Evolutionary conservation across 2,888 invertebrate species (phyloP).

Genomic region (Criorhina ranunculi): DNA sequence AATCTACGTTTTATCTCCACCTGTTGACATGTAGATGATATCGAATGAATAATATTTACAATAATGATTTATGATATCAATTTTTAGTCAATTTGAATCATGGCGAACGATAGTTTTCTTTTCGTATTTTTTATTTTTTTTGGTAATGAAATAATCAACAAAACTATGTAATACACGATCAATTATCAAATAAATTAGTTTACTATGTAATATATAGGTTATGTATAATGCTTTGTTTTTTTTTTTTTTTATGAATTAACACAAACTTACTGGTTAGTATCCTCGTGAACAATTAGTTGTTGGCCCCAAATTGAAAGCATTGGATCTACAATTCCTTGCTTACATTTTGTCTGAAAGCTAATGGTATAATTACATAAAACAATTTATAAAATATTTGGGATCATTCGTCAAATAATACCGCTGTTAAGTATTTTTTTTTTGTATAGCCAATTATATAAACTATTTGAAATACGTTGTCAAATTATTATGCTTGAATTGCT

Average conservation of each 20-base stretch:
- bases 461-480: conserved; percentile 39
- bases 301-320: conserved; percentile 99
- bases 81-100: conserved; percentile 53
- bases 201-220: conserved; percentile 56
- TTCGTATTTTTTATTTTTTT: no score
- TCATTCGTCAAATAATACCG: conserved; percentile 73
- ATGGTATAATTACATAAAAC: conserved; percentile 80
- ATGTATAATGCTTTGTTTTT: conserved; percentile 66
- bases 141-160: conserved; percentile 69
- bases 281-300: conserved; percentile 98
- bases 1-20: conserved; percentile 59
- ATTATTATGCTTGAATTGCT: conserved; percentile 27
- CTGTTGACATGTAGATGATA: conserved; percentile 57
- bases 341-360: conserved; percentile 94
- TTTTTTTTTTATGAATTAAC: conserved; percentile 67
- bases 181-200: conserved; percentile 62
- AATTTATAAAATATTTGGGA: conserved; percentile 76
- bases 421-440: conserved; percentile 22
- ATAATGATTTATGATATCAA: conserved; percentile 63
- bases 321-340: conserved; percentile 99
- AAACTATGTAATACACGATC: conserved; percentile 65
- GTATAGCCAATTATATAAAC: conserved; percentile 38
- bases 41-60: conserved; percentile 70
- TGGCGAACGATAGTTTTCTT: conserved; percentile 47
- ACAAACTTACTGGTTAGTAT: conserved; percentile 96